Base-by-base conservation (phyloP, 2,797 vertebrate species). In the Rallus crepitans region DNA sequence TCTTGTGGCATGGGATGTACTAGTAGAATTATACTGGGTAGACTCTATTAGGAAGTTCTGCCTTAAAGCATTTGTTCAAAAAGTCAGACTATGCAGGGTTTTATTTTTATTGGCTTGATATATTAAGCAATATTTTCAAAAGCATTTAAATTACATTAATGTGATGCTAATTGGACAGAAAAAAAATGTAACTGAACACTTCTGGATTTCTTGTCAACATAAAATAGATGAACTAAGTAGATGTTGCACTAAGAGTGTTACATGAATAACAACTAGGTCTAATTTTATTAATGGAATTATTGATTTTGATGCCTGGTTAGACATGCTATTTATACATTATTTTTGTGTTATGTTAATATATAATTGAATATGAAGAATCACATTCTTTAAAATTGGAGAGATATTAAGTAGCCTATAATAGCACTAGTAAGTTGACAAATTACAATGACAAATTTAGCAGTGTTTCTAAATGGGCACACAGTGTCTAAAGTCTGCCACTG, bases 21-120 rank as follows among this genome's bases (percentile, higher is more conserved):
- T 65, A 60, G 25, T 8, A 69, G 45, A 3, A 6, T 70, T 75
- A 11, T 31, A 19, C 31, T 84, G 11, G 27, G 3, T 17, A 64
- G 50, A 40, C 21, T 20, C 12, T 37, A 11, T 47, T 69, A 53
- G 0, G 9, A 77, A 40, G 28, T 59, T 83, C 2, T 47, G 21
- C 17, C 24, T 66, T 84, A 40, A 7, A 27, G 45, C 6, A 1
- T 19, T 55, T n/a, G 39, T 31, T 79, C 39, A 89, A 61, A 93
- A 93, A 50, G 7, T 37, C 35, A 53, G 94, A 65, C 39, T n/a
- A 87, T 65, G 33, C 33, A 93, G 79, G 59, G 45, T 65, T 95
- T 40, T 40, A 55, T 84, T 97, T 96, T 96, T 95, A 83, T 96
- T 93, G 87, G 35, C 80, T 78, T 96, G 72, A 96, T 48, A 23